A percentile compares a stretch with the other conserved stretches of the same genome.
Conservation (phyloP, 2,797 vertebrate genomes). For the Cyclura pinguis region DNA sequence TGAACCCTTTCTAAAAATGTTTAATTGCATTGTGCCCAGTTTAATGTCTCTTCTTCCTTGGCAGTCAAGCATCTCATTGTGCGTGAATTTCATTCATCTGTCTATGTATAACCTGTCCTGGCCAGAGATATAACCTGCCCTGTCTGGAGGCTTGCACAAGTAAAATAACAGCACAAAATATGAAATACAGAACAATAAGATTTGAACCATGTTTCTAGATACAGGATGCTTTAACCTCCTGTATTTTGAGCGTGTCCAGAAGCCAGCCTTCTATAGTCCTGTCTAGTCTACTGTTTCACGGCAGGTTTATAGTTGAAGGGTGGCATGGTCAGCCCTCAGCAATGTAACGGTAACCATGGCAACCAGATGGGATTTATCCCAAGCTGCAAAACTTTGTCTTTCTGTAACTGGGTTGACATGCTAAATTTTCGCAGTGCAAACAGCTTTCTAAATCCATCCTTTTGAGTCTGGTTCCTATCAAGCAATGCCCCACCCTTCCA, state of each 20-base stretch:
- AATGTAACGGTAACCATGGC: conserved; percentile 24
- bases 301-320: neutral
- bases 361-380: conserved; percentile 18
- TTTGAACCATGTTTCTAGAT: neutral
- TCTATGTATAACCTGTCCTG: neutral
- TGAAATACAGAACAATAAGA: neutral
- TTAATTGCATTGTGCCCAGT: conserved; percentile 25
- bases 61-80: neutral
- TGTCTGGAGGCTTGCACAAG: neutral
- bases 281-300: neutral
- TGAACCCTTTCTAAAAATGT: neutral
- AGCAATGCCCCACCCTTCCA: neutral
- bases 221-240: neutral
- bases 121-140: neutral
- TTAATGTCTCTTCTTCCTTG: conserved; percentile 10
- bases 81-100: neutral
- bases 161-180: neutral
- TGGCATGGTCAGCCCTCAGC: neutral
- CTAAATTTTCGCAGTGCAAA: conserved; percentile 4
- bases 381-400: conserved; percentile 28
- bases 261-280: neutral
- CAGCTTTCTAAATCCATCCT: neutral
- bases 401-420: neutral
- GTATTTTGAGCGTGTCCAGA: neutral
- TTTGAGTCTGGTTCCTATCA: neutral